Percentiles rank a stretch among this genome's conserved stretches.
These are phyloP conservation scores for Tinea pellionella DNA, from an alignment of 2,888 invertebrate genomes.

Conservation along the genomic window DNA sequence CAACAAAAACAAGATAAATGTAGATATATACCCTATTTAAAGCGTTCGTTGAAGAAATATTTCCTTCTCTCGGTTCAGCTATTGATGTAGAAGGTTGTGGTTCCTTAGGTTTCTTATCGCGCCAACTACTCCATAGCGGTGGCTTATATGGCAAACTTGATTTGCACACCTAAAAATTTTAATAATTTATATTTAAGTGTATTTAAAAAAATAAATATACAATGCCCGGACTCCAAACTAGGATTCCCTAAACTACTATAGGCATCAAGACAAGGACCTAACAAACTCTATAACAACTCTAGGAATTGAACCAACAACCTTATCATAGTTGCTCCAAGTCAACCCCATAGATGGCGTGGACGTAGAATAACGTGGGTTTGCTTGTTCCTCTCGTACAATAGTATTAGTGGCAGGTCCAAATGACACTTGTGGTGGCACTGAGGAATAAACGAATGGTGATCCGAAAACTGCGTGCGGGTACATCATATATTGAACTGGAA, in stretches of 20 bases:
- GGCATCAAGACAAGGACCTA: too few relatives aligned
- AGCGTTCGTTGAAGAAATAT: conserved; percentile 22
- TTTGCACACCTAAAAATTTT: conserved; percentile 46
- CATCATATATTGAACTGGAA: conserved; percentile 73
- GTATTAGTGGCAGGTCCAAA: conserved; percentile 16
- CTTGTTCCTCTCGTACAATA: background rate
- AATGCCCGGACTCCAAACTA: too few relatives aligned
- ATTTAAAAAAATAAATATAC: too few relatives aligned
- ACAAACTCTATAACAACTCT: too few relatives aligned
- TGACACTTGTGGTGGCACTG: conserved; percentile 34
- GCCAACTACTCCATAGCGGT: conserved; percentile 17
- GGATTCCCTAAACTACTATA: too few relatives aligned
- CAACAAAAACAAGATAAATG: conserved; percentile 16
- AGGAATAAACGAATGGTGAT: conserved; percentile 72
- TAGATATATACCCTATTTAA: conserved; percentile 29
- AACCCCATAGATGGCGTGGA: conserved; percentile 24
- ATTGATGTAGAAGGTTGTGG: conserved; percentile 18
- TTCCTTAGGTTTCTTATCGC: conserved; percentile 22
- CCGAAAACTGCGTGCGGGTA: conserved; percentile 58
- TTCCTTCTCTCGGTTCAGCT: conserved; percentile 18
- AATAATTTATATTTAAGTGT: conserved; percentile 28
- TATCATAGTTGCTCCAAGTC: conserved; percentile 32
- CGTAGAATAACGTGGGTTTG: conserved; percentile 20
- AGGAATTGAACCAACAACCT: too few relatives aligned
- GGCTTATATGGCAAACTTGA: conserved; percentile 24